A percentile compares a stretch with the other conserved stretches of the same genome.
Conservation (phyloP, 2,797 vertebrate species). For the Glyptemys insculpta region DNA sequence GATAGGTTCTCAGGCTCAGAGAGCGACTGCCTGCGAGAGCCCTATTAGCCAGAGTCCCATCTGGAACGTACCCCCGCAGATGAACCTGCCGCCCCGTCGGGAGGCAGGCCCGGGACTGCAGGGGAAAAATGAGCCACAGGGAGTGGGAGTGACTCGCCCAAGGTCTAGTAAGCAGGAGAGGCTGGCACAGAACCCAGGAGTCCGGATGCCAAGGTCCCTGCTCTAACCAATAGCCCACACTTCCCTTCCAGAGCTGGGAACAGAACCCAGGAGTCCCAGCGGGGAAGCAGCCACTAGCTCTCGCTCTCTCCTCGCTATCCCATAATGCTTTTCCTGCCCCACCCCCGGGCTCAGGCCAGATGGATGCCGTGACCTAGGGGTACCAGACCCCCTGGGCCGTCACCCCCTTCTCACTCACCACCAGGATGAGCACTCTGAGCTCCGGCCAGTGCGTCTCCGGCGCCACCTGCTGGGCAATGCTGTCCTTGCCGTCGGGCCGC, state of each 20-base stretch:
- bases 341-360: neutral
- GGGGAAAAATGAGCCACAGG: neutral
- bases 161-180: neutral
- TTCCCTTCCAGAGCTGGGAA: neutral
- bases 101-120: no score
- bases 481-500: slow-evolving; percentile 90
- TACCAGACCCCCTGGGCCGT: fast-evolving
- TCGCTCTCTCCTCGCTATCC: neutral
- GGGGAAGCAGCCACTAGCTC: neutral
- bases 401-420: slow-evolving; percentile 83
- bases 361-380: neutral
- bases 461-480: slow-evolving; percentile 90
- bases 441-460: slow-evolving; percentile 93
- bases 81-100: neutral
- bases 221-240: neutral
- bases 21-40: no score
- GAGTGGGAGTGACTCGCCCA: no score
- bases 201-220: neutral
- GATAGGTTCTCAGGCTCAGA: no score
- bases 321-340: neutral
- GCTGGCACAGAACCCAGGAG: neutral
- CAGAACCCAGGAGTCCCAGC: neutral
- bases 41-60: neutral
- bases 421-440: slow-evolving; percentile 90
- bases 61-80: neutral